Conservation (phyloP, 2,113 vertebrate species). For the Laticauda colubrina region DNA sequence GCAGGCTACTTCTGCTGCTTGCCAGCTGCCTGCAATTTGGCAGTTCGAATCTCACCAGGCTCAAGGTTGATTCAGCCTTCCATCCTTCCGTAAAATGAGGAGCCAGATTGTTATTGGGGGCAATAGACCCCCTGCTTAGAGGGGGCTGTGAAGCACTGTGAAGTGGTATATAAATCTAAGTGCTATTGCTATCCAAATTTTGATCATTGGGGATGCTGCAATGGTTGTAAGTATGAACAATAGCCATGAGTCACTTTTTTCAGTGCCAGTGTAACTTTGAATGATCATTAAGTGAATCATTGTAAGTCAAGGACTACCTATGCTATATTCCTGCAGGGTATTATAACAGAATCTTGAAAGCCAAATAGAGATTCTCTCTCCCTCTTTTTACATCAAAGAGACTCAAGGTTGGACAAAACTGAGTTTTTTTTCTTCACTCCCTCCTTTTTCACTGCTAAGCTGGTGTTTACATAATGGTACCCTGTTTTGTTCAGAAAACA, state of each 20-base stretch:
- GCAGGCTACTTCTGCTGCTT: too few relatives aligned
- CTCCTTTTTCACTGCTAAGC: not conserved
- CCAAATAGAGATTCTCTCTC: not conserved
- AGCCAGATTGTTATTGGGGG: too few relatives aligned
- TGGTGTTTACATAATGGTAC: not conserved
- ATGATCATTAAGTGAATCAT: not conserved
- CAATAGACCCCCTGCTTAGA: too few relatives aligned
- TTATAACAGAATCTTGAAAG: not conserved
- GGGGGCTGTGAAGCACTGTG: too few relatives aligned
- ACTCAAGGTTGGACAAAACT: not conserved
- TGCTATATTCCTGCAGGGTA: not conserved
- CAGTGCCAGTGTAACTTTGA: not conserved
- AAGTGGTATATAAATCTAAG: too few relatives aligned
- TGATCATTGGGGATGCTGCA: not conserved
- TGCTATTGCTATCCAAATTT: not conserved
- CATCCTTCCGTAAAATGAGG: too few relatives aligned
- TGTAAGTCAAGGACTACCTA: not conserved
- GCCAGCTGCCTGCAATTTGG: too few relatives aligned
- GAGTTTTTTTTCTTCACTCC: not conserved
- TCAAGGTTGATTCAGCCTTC: too few relatives aligned
- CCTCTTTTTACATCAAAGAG: not conserved
- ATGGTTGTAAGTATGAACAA: not conserved
- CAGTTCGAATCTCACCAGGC: too few relatives aligned
- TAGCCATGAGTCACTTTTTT: not conserved
- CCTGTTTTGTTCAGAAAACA: too few relatives aligned